phyloP scores from a whole-genome alignment of 2,113 vertebrate genomes.

The Macrotis lagotis region DNA sequence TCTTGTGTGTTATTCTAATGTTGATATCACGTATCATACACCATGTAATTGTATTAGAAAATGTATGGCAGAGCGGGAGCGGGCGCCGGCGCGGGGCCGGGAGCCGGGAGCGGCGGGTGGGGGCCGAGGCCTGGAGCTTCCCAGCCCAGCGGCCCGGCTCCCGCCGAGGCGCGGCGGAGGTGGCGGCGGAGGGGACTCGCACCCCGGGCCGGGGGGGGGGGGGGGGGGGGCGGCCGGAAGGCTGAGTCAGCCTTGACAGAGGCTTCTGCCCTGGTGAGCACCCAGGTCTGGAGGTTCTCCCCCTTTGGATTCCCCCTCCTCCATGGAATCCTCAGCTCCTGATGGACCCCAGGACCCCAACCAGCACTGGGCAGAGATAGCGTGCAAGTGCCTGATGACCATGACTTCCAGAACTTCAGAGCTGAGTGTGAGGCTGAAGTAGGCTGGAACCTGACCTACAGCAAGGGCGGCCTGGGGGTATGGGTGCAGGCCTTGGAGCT shows the following conservation, averaged over 20 bases:
- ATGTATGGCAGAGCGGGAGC: no score
- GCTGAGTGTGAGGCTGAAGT: slow-evolving; percentile 88
- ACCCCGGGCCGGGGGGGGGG: no score
- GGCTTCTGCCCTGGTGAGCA: slow-evolving; percentile 55
- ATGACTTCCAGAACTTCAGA: slow-evolving; percentile 91
- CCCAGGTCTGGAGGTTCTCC: slow-evolving; percentile 53
- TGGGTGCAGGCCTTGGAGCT: slow-evolving; percentile 90
- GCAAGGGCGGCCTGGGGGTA: slow-evolving; percentile 87
- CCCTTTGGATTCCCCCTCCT: slow-evolving; percentile 9
- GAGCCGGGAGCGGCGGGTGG: no score
- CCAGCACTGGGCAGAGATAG: slow-evolving; percentile 85
- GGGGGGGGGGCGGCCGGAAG: no score
- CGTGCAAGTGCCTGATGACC: slow-evolving; percentile 94
- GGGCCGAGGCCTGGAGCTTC: no score
- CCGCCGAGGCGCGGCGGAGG: no score
- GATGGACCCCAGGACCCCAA: slow-evolving; percentile 57
- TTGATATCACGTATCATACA: not conserved
- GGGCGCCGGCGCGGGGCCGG: no score
- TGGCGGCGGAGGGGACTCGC: no score
- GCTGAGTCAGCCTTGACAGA: slow-evolving; percentile 80
- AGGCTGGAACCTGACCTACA: slow-evolving; percentile 90
- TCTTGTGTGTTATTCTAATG: not conserved
- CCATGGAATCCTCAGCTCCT: slow-evolving; percentile 70
- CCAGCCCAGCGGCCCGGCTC: no score
- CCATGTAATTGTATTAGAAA: not conserved